Evolutionary conservation across 2,797 vertebrate genomes (phyloP), one percentile per base, ranked within the genome.

Genomic region (Arctocebus calabarensis): DNA sequence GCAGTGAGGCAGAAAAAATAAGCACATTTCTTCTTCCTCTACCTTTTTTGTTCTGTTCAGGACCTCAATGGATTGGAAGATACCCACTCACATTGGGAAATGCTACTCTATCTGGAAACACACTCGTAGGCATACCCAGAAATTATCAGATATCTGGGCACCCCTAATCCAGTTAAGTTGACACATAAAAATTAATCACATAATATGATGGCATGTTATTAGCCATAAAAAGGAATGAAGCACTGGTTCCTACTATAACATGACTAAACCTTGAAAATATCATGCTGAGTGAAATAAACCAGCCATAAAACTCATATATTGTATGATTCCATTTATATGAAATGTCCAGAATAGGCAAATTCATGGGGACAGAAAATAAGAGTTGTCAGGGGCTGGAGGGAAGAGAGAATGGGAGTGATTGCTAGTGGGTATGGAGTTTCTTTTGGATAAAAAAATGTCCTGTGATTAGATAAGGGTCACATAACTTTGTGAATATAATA

Each of bases 361-460:
- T 29, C 23, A 88, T 34, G 37, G 23, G 45, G 40, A 66, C 48
- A 84, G 27, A 94, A 79, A 70, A 52, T 29, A 87, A 75, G 17
- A 57, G 23, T 43, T 57, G 20, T 29, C 25, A 48, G 43, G 6
- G 6, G 3, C 79, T 75, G 22, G 12, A 52, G 57, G n/a, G 43
- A 88, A 7, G 20, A 13, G 2, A 45, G 20, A 43, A n/a, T 23
- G 37, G 5, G 37, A 85, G 7, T 48, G 73, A 75, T 1, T 45
- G 43, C 37, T 71, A 48, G 25, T 70, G 37, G 5, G 9, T 20
- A 27, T n/a, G 37, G 64, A 34, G 0, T 88, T 92, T 87, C 32
- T 66, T 92, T 74, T 25, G 2, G 48, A 40, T 40, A 40, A 66
- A 77, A 88, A 66, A 94, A 92, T 74, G 81, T 85, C 84, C 59